Percentiles rank a stretch among this genome's conserved stretches.
These are phyloP conservation scores for Drosophila maculinotata DNA, from an alignment of 2,888 invertebrate species.

Conservation along the genomic window DNA sequence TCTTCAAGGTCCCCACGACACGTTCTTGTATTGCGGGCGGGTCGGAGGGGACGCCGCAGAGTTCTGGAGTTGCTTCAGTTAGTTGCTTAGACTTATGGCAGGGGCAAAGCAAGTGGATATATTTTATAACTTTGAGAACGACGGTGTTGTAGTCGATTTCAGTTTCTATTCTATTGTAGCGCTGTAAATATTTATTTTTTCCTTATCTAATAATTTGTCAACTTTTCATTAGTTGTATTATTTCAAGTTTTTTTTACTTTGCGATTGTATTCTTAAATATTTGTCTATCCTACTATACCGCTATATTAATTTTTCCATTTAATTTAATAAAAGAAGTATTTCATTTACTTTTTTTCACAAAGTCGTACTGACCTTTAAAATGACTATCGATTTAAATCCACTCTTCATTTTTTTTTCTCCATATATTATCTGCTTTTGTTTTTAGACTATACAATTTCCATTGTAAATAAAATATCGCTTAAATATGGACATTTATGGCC, in stretches of 20 bases:
- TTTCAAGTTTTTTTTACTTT: too few species aligned
- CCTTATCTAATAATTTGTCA: too few species aligned
- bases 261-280: background rate
- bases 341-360: too few species aligned
- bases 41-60: background rate
- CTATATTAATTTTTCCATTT: too few species aligned
- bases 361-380: too few species aligned
- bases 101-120: constrained; percentile 6
- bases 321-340: too few species aligned
- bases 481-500: background rate
- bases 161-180: too few species aligned
- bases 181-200: too few species aligned
- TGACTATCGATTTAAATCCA: background rate
- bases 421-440: background rate
- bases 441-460: too few species aligned
- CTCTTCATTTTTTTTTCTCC: background rate
- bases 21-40: constrained; percentile 31
- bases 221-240: too few species aligned
- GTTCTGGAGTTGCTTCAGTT: constrained; percentile 30
- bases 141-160: too few species aligned
- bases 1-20: constrained; percentile 83
- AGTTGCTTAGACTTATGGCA: background rate
- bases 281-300: too few species aligned
- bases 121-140: background rate
- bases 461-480: background rate